phyloP scores from a whole-genome alignment of 2,888 invertebrate species.

The Aporophyla nigra region DNA sequence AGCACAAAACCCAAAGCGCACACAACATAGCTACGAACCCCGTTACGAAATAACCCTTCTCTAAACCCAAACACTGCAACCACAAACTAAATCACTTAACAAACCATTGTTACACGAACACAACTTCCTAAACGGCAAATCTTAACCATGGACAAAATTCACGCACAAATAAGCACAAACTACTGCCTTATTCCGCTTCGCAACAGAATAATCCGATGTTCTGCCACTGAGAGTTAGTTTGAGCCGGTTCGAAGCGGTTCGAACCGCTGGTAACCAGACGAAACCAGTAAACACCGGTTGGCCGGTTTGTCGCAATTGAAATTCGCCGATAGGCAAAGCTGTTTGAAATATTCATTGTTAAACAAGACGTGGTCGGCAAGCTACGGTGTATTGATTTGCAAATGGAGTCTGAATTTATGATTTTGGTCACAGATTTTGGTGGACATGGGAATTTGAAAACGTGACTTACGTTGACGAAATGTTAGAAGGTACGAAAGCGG shows the following conservation, averaged over 20 bases:
- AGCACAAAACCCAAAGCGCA: not conserved
- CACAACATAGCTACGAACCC: not conserved
- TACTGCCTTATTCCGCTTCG: constrained; percentile 52
- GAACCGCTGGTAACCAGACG: constrained; percentile 50
- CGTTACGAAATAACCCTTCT: not conserved
- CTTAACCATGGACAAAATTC: constrained; percentile 60
- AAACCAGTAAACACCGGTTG: constrained; percentile 48
- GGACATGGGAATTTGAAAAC: constrained; percentile 24
- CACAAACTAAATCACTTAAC: constrained; percentile 46
- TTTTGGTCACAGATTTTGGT: constrained; percentile 51
- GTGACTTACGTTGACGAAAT: constrained; percentile 6
- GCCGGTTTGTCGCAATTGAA: constrained; percentile 62
- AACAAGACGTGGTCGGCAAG: constrained; percentile 52
- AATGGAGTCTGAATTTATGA: constrained; percentile 55
- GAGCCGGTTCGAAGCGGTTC: constrained; percentile 43
- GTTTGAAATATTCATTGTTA: constrained; percentile 68
- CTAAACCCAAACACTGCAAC: constrained; percentile 25
- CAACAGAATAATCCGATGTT: constrained; percentile 63
- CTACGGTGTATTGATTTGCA: constrained; percentile 55
- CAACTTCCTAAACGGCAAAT: constrained; percentile 52
- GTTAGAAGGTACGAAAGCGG: not conserved
- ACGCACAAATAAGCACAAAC: constrained; percentile 59
- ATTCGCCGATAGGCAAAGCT: constrained; percentile 61
- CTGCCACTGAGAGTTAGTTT: constrained; percentile 59
- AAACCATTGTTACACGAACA: constrained; percentile 42